These are phyloP conservation scores for Leuciscus idus DNA, from an alignment of 2,113 vertebrate genomes.

Conservation along the genomic window DNA sequence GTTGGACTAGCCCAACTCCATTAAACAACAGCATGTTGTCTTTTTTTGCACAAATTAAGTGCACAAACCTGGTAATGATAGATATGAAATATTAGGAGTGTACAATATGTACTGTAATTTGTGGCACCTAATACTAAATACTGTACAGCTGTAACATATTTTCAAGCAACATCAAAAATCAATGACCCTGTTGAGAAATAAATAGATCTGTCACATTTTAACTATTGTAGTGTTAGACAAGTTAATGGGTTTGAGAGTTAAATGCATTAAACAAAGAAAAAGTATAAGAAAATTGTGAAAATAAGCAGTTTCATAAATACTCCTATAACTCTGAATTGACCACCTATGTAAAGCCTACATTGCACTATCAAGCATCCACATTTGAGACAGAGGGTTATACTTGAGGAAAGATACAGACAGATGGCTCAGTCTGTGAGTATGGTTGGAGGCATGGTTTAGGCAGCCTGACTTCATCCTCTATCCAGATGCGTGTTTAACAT, in stretches of 20 bases:
- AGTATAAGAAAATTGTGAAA: neutral
- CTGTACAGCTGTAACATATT: neutral
- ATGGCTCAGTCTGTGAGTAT: slow-evolving; percentile 19
- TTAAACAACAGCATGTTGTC: neutral
- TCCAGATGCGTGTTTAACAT: slow-evolving; percentile 25
- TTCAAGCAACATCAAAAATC: neutral
- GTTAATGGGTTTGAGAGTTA: neutral
- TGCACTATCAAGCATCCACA: neutral
- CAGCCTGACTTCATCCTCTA: slow-evolving; percentile 6
- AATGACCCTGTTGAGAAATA: neutral
- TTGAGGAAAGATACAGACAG: neutral
- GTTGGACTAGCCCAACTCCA: neutral
- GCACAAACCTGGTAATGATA: neutral
- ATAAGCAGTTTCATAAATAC: neutral
- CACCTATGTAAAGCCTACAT: neutral
- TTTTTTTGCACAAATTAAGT: neutral
- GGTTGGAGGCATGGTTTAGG: neutral
- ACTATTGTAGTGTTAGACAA: neutral
- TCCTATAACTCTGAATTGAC: neutral
- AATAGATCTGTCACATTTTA: neutral
- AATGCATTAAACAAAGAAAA: neutral
- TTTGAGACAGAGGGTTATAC: neutral
- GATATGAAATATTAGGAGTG: neutral
- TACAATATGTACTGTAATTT: neutral
- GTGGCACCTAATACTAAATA: neutral